Base-by-base conservation (phyloP, 2,888 invertebrate species). In the Argyresthia albistria region DNA sequence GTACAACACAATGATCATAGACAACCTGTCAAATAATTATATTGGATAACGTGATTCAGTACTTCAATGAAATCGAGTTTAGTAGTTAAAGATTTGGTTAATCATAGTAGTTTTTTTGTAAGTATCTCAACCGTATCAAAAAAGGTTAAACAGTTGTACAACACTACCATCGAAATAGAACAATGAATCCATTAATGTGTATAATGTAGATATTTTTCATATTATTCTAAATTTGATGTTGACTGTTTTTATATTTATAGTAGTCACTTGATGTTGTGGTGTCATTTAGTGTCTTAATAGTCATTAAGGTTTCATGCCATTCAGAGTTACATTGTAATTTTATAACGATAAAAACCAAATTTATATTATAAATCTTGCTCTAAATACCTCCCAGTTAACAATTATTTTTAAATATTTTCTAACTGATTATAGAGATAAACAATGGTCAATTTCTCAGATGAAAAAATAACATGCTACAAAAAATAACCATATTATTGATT, bases 241-340 rank as follows among this genome's bases (percentile, higher is more conserved):
- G 88, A 88, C 86, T 88, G 88, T 88, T 88, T 83, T 88, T 82
- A 86, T 84, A 84, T 84, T 81, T 83, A 83, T 84, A 87, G 87
- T 83, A 87, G 87, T 86, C 84, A 88, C 73, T 88, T 80, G 88
- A 84, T 88, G 88, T 88, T 88, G 88, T 88, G 88, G 86, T 77
- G 88, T 88, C 83, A 77, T 80, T 79, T 86, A 86, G 87, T 87
- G 87, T 87, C 86, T 87, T 87, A 86, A 53, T 84, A 80, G 76
- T 62, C 67, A 63, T 77, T 82, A 80, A 79, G 69, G 69, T 60
- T 64, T 53, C 46, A 47, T 7, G 49, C 55, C 56, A 56, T 55
- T 57, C 56, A 51, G 54, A 56, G 53, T 58, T 57, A 57, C 57
- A 51, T 37, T 11, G 12, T 35, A 43, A 37, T 45, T 35, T 7